A percentile compares a stretch with the other conserved stretches of the same genome.
These are phyloP conservation scores for Cydia fagiglandana DNA, from an alignment of 1,140 invertebrate species.

Conservation along the genomic window DNA sequence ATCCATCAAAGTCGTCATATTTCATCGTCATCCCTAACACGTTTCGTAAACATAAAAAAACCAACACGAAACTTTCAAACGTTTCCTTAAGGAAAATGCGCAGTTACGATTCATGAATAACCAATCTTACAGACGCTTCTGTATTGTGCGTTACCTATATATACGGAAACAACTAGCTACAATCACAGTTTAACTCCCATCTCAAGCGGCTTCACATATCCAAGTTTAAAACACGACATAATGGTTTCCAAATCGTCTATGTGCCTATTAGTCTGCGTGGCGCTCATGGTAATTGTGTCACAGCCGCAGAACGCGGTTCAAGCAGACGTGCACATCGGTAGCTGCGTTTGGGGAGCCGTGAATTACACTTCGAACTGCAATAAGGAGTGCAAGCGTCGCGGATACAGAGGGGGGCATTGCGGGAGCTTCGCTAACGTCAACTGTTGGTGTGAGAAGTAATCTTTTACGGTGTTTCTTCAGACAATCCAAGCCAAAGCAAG, in stretches of 20 bases:
- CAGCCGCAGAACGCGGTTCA: constrained; percentile 34
- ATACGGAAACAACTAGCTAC: not conserved
- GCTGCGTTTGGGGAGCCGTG: constrained; percentile 30
- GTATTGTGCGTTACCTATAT: too few relatives aligned
- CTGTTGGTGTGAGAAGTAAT: constrained; percentile 45
- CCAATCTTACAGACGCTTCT: too few relatives aligned
- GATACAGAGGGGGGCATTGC: constrained; percentile 44
- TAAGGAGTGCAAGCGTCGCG: constrained; percentile 43
- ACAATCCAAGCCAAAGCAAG: too few relatives aligned
- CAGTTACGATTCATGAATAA: too few relatives aligned
- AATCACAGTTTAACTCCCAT: not conserved
- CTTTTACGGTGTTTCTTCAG: too few relatives aligned
- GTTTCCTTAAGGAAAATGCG: too few relatives aligned
- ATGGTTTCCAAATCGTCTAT: not conserved
- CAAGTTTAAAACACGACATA: too few relatives aligned
- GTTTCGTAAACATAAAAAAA: too few relatives aligned
- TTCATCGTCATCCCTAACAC: too few relatives aligned
- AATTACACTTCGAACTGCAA: constrained; percentile 47
- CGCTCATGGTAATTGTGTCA: constrained; percentile 41
- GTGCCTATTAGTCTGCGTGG: constrained; percentile 41
- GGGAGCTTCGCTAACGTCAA: constrained; percentile 37
- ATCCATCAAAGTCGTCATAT: too few relatives aligned
- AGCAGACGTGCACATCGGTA: constrained; percentile 15
- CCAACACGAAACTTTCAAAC: too few relatives aligned
- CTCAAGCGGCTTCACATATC: not conserved